Evolutionary conservation across 2,113 vertebrate genomes (phyloP).

Genomic region (Cnemophilus loriae): DNA sequence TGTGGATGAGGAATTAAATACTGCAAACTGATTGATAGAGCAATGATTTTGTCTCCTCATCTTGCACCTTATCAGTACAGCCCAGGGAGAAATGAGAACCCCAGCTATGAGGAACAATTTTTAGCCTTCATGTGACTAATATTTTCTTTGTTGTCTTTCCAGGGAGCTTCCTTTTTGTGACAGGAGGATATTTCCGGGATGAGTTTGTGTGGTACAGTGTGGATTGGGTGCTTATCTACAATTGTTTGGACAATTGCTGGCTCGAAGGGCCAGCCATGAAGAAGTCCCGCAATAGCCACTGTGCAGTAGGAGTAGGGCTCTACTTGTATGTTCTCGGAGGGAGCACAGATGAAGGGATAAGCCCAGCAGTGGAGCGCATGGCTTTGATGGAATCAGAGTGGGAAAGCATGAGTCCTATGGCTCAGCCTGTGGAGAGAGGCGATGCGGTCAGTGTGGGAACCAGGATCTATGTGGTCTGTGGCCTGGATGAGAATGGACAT

Average conservation of each 20-base stretch:
- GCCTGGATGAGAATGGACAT: slow-evolving; percentile 86
- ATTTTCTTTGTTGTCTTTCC: background rate
- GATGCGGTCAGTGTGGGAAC: slow-evolving; percentile 63
- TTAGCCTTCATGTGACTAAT: background rate
- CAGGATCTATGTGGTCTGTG: slow-evolving; percentile 82
- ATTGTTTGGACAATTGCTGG: slow-evolving; percentile 77
- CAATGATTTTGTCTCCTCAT: background rate
- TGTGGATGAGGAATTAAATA: background rate
- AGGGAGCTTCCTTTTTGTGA: slow-evolving; percentile 78
- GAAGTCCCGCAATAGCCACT: slow-evolving; percentile 83
- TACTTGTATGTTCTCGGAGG: slow-evolving; percentile 82
- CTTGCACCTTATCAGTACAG: background rate
- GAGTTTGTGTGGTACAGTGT: slow-evolving; percentile 84
- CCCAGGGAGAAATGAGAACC: background rate
- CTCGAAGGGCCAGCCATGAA: slow-evolving; percentile 79
- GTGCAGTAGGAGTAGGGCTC: slow-evolving; percentile 74
- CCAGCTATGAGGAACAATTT: background rate
- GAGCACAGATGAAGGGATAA: slow-evolving; percentile 78
- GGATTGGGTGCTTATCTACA: slow-evolving; percentile 85
- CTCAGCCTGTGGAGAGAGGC: slow-evolving; percentile 81
- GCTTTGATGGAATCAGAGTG: slow-evolving; percentile 71
- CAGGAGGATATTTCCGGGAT: slow-evolving; percentile 84
- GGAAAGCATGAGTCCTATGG: slow-evolving; percentile 76
- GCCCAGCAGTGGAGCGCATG: slow-evolving; percentile 78
- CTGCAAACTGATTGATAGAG: background rate